These are phyloP conservation scores for Sinonovacula constricta DNA, from an alignment of 1,140 invertebrate genomes.

Conservation along the genomic window DNA sequence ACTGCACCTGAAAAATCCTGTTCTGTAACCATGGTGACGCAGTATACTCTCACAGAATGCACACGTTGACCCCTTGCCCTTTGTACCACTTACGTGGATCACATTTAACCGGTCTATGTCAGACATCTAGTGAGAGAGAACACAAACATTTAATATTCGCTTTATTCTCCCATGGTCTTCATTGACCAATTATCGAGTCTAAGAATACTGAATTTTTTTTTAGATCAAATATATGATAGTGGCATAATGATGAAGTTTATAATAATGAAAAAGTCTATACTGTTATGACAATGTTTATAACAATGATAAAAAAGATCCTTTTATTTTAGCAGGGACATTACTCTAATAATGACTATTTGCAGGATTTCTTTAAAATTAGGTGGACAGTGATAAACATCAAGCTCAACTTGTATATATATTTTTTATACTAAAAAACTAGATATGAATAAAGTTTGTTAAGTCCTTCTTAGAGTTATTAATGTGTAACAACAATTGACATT, in stretches of 20 bases:
- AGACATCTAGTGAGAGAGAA: constrained; percentile 60
- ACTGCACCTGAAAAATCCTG: constrained; percentile 90
- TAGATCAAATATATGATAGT: neutral
- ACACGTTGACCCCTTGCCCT: constrained; percentile 95
- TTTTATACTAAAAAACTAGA: too few relatives aligned
- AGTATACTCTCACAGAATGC: constrained; percentile 95
- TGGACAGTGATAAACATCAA: too few relatives aligned
- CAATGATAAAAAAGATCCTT: too few relatives aligned
- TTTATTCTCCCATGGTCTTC: neutral
- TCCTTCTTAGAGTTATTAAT: too few relatives aligned
- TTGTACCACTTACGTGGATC: constrained; percentile 97
- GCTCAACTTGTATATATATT: too few relatives aligned
- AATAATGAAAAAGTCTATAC: constrained; percentile 1
- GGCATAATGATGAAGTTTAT: neutral
- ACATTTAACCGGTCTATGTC: constrained; percentile 84
- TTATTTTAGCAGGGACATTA: too few relatives aligned
- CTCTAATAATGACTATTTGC: too few relatives aligned
- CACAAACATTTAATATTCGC: neutral
- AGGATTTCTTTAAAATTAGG: too few relatives aligned
- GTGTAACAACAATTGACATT: too few relatives aligned
- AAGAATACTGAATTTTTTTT: constrained; percentile 1
- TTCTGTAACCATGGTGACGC: constrained; percentile 89
- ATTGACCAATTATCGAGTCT: neutral
- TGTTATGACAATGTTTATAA: too few relatives aligned
- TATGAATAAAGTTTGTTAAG: too few relatives aligned